Evolutionary conservation across 2,888 invertebrate genomes (phyloP).

Genomic region (Andrena fulva): DNA sequence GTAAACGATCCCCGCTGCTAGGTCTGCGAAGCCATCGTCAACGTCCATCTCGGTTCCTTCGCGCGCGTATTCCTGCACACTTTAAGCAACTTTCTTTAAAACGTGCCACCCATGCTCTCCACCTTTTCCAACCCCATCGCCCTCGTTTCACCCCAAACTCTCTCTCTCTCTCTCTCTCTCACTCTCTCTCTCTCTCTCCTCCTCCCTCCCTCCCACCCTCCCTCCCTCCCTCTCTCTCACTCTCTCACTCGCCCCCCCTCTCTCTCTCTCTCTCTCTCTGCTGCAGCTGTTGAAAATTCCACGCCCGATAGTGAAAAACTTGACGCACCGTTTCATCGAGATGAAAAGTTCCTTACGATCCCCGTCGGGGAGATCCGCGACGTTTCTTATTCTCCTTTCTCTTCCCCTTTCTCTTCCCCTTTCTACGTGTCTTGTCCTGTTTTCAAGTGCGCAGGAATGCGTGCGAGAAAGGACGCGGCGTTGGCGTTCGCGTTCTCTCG

Average conservation of each 20-base stretch:
- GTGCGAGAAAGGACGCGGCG: slow-evolving; percentile 64
- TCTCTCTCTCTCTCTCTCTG: too few relatives aligned
- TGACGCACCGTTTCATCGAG: too few relatives aligned
- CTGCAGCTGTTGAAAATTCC: too few relatives aligned
- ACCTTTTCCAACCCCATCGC: too few relatives aligned
- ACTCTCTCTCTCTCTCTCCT: too few relatives aligned
- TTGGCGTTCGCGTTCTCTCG: slow-evolving; percentile 50
- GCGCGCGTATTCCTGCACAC: slow-evolving; percentile 75
- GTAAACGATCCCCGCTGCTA: slow-evolving; percentile 42
- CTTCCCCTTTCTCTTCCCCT: not conserved
- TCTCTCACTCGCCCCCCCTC: too few relatives aligned
- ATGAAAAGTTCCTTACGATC: too few relatives aligned
- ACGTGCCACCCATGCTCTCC: not conserved
- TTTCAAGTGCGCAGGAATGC: slow-evolving; percentile 71
- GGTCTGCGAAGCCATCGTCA: slow-evolving; percentile 60
- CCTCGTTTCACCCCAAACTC: not conserved
- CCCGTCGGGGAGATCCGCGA: too few relatives aligned
- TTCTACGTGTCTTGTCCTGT: not conserved
- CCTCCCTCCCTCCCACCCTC: too few relatives aligned
- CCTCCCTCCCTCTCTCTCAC: not conserved
- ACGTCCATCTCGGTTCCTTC: slow-evolving; percentile 66
- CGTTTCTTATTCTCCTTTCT: too few relatives aligned
- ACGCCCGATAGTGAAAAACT: too few relatives aligned
- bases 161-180: not conserved
- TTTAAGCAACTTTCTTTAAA: slow-evolving; percentile 66